Evolutionary conservation across 2,888 invertebrate species (phyloP), one percentile per base, ranked within the genome.

Genomic region (Diadegma fenestrale): DNA sequence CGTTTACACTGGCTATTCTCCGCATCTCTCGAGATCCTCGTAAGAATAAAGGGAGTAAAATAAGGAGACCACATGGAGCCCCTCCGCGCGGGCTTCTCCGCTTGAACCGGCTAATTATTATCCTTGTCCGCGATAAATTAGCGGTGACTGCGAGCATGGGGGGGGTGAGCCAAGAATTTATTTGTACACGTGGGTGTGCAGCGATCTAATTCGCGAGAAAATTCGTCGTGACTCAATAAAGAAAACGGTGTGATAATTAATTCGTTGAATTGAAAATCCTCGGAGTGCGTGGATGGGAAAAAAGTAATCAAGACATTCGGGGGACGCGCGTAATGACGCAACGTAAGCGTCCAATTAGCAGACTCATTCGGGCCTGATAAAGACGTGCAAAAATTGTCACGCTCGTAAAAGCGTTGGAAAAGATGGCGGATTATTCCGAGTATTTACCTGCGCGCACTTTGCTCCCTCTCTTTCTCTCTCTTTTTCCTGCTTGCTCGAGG

Each of bases 81-180:
- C 68, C 26, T 3, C 12, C 26, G 41, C 26, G 41, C 86, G 87
- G 88, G 87, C 89, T 90, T 88, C 86, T 86, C 83, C 87, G 87
- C 88, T 91, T 90, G 87, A 90, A 90, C 89, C 78, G 81, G 87
- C 89, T 92, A 91, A 92, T 92, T 92, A 91, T 92, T 91, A 91
- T 90, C 90, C 90, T 84, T 85, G 89, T 87, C 82, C 86, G 87
- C 88, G 88, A 90, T 92, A 90, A 91, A 91, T 92, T 91, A 89
- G 90, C 89, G 87, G 66, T 88, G 87, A 87, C 88, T 88, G 89
- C 81, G 51, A 43, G 30, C 71, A 71, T 51, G 33, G 19, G 37
- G 30, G 33, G 19, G 37, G 30, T 7, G 41, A 68, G 41, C 68
- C 3, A 22, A 10, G 6, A 10, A n/a, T 45, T 43, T 45, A 45